These are phyloP conservation scores for Muscidifurax raptorellus DNA, from an alignment of 1,140 invertebrate genomes.

Conservation along the genomic window DNA sequence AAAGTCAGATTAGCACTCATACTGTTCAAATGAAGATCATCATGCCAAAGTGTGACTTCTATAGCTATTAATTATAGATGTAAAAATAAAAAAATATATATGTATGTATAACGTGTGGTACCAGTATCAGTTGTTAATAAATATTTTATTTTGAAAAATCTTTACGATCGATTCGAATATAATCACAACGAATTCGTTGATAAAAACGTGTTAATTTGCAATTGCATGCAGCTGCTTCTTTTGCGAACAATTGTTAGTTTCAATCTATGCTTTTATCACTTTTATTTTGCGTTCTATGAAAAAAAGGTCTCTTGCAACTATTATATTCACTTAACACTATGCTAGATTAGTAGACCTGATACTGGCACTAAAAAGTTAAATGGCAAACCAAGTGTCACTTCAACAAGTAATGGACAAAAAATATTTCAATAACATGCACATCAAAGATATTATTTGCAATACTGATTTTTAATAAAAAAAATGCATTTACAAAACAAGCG, in stretches of 20 bases:
- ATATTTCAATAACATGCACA: slow-evolving; percentile 48
- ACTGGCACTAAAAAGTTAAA: slow-evolving; percentile 38
- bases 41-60: slow-evolving; percentile 57
- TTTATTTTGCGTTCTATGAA: neutral
- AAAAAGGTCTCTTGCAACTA: neutral
- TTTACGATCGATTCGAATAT: no score
- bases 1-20: slow-evolving; percentile 37
- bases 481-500: slow-evolving; percentile 56
- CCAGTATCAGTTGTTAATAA: slow-evolving; percentile 19
- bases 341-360: neutral
- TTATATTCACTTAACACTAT: neutral
- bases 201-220: neutral
- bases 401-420: slow-evolving; percentile 36
- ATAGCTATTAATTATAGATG: slow-evolving; percentile 29
- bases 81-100: slow-evolving; percentile 35
- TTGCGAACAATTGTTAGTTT: neutral
- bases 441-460: slow-evolving; percentile 32
- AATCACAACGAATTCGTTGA: no score
- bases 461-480: slow-evolving; percentile 34
- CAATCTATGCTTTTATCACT: neutral
- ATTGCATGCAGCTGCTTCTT: neutral
- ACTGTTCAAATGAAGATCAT: slow-evolving; percentile 57
- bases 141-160: neutral
- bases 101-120: neutral
- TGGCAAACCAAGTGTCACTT: slow-evolving; percentile 17